These are phyloP conservation scores for Atta cephalotes DNA, from an alignment of 1,140 invertebrate genomes.

Conservation along the genomic window DNA sequence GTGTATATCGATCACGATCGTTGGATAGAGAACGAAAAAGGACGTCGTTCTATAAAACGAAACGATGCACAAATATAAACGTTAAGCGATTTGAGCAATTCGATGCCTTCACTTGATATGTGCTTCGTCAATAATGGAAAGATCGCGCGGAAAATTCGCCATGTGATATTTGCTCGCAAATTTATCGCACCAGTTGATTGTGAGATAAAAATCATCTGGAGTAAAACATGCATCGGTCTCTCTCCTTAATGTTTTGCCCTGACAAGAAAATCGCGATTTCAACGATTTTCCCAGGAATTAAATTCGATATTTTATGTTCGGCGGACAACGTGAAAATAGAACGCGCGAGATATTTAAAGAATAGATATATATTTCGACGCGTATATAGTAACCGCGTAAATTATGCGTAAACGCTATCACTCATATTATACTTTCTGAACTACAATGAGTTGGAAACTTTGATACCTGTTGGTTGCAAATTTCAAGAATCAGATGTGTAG, in stretches of 20 bases:
- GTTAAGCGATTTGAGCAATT: not conserved
- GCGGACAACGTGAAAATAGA: not conserved
- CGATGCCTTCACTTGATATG: not conserved
- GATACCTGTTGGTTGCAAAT: not conserved
- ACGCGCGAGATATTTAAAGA: conserved; percentile 13
- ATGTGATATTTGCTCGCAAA: not conserved
- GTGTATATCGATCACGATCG: conserved; percentile 30
- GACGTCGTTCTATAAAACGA: not conserved
- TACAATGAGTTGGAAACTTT: not conserved
- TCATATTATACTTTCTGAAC: not conserved
- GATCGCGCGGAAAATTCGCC: not conserved
- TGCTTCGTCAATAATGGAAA: not conserved
- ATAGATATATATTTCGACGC: not conserved
- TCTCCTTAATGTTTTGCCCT: not conserved
- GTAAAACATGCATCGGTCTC: not conserved
- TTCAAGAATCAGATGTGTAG: not conserved
- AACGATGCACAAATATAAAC: conserved; percentile 1
- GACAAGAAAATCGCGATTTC: not conserved
- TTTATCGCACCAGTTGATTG: not conserved
- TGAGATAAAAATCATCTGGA: not conserved
- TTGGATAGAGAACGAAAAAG: not conserved
- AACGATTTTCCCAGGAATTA: not conserved
- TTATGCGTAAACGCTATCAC: not conserved
- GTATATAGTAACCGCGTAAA: not conserved
- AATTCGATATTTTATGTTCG: not conserved